Percentiles rank a stretch among this genome's conserved stretches.
Conservation (phyloP, 2,797 vertebrate species). For the Peromyscus eremicus region DNA sequence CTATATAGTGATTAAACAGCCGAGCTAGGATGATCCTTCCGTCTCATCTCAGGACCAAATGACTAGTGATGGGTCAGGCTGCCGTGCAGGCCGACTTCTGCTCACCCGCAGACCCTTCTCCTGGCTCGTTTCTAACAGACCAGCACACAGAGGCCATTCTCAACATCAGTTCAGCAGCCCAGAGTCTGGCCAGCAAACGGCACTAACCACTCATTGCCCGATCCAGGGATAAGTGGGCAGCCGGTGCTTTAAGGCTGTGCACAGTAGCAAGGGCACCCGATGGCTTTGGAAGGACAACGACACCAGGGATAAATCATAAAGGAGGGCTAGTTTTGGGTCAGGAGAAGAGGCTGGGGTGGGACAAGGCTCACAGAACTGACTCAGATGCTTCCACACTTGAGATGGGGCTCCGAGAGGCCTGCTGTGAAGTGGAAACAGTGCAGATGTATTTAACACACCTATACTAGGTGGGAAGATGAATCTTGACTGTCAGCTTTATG, state of each 20-base stretch:
- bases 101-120: fast-evolving
- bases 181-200: background rate
- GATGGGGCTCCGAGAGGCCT: background rate
- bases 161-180: fast-evolving
- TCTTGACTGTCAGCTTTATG: background rate
- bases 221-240: no score
- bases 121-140: background rate
- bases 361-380: background rate
- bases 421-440: background rate
- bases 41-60: fast-evolving
- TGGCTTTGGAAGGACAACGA: background rate
- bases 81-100: background rate
- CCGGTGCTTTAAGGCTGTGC: no score
- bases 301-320: background rate
- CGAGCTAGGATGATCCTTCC: background rate
- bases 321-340: background rate
- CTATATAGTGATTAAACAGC: fast-evolving
- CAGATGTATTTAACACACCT: background rate
- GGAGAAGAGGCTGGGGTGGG: background rate
- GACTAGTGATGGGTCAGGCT: background rate
- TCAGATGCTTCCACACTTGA: background rate
- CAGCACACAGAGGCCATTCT: fast-evolving
- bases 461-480: background rate
- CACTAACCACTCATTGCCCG: fast-evolving
- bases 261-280: no score